Evolutionary conservation across 2,113 vertebrate species (phyloP).

Genomic region (Phainopepla nitens): DNA sequence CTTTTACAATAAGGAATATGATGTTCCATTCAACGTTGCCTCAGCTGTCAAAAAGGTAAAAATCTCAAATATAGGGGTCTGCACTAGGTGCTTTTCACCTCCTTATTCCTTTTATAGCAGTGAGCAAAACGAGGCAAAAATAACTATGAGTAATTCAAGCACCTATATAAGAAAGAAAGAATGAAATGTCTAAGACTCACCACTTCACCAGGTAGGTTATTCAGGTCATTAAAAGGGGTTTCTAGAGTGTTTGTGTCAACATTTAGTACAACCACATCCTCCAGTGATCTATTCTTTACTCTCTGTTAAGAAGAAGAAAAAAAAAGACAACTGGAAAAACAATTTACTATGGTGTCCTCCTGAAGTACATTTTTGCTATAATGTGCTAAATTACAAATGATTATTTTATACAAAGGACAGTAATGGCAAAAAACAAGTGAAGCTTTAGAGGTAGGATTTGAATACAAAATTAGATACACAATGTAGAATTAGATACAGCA

Average conservation of each 20-base stretch:
- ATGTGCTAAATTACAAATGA: background rate
- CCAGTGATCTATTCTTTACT: slow-evolving; percentile 88
- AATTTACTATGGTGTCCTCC: background rate
- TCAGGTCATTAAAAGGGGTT: slow-evolving; percentile 91
- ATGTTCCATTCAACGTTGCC: slow-evolving; percentile 59
- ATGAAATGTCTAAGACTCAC: slow-evolving; percentile 74
- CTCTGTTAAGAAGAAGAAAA: slow-evolving; percentile 68
- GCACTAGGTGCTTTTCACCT: slow-evolving; percentile 8
- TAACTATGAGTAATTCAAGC: background rate
- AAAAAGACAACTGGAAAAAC: slow-evolving; percentile 2
- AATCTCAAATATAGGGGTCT: slow-evolving; percentile 37
- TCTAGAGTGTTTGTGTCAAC: slow-evolving; percentile 96
- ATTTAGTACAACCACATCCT: slow-evolving; percentile 94
- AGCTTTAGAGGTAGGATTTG: background rate
- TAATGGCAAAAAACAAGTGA: background rate
- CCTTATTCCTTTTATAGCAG: slow-evolving; percentile 14
- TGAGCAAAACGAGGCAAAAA: slow-evolving; percentile 17
- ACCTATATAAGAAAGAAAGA: background rate
- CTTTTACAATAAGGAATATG: slow-evolving; percentile 64
- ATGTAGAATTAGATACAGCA: background rate
- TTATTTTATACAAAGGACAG: background rate
- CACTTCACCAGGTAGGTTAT: slow-evolving; percentile 90
- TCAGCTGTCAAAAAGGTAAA: slow-evolving; percentile 65
- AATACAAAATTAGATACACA: background rate
- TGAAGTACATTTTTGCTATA: background rate